Conservation (phyloP, 2,888 invertebrate genomes). For the Cephus sareptanus region DNA sequence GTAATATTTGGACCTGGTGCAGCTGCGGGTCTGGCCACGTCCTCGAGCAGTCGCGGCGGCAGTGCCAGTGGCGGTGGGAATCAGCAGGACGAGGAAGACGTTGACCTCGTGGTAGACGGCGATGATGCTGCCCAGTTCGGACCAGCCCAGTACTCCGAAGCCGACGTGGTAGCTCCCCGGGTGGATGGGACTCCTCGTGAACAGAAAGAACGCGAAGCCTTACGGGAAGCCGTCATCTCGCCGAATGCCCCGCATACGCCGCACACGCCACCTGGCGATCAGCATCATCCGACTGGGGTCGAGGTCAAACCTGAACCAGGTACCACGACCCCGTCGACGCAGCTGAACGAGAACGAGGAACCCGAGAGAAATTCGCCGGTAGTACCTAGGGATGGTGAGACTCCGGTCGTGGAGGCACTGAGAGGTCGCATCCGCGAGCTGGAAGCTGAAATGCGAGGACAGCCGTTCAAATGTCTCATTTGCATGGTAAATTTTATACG, state of each 20-base stretch:
- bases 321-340: conserved; percentile 42
- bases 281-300: conserved; percentile 51
- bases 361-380: conserved; percentile 38
- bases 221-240: conserved; percentile 69
- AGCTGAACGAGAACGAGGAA: conserved; percentile 47
- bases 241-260: conserved; percentile 56
- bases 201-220: conserved; percentile 70
- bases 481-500: conserved; percentile 74
- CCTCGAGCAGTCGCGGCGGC: conserved; percentile 57
- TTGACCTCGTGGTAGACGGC: conserved; percentile 86
- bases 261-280: conserved; percentile 46
- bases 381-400: conserved; percentile 48
- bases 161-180: conserved; percentile 72
- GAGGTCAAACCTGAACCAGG: conserved; percentile 63
- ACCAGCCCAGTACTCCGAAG: conserved; percentile 86
- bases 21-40: conserved; percentile 66
- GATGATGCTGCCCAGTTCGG: conserved; percentile 88
- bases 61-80: conserved; percentile 37
- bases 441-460: conserved; percentile 71
- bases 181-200: conserved; percentile 66
- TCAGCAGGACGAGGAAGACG: conserved; percentile 76
- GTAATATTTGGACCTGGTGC: conserved; percentile 8
- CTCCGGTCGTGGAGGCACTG: conserved; percentile 76
- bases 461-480: conserved; percentile 86
- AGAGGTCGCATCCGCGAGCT: conserved; percentile 81